These are phyloP conservation scores for Drosophila colorata DNA, from an alignment of 2,888 invertebrate genomes.

Conservation along the genomic window DNA sequence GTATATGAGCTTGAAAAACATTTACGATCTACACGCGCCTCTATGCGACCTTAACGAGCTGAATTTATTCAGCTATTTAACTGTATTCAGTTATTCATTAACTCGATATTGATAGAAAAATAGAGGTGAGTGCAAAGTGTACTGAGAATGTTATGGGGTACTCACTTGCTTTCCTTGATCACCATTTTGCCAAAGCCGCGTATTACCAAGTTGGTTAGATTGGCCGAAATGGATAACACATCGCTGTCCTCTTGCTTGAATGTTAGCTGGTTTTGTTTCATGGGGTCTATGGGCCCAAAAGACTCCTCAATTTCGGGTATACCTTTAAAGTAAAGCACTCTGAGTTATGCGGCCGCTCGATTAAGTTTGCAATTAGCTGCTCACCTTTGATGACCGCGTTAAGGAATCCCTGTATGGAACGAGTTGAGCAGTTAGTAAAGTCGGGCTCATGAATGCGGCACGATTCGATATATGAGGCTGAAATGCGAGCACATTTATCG, in stretches of 20 bases:
- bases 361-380: slow-evolving; percentile 11
- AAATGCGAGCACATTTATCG: slow-evolving; percentile 71
- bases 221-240: slow-evolving; percentile 88
- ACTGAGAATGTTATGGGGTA: slow-evolving; percentile 40
- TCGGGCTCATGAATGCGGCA: slow-evolving; percentile 88
- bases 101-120: background rate
- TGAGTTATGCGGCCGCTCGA: slow-evolving; percentile 6
- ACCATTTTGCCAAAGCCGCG: slow-evolving; percentile 88
- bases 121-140: slow-evolving; percentile 1
- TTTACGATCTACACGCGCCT: background rate
- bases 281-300: slow-evolving; percentile 89
- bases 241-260: slow-evolving; percentile 90
- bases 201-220: slow-evolving; percentile 88
- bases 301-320: slow-evolving; percentile 82
- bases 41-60: slow-evolving; percentile 5
- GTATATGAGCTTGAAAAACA: background rate
- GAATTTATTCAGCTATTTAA: slow-evolving; percentile 1
- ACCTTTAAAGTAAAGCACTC: slow-evolving; percentile 22
- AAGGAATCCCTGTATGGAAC: slow-evolving; percentile 86
- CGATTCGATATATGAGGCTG: slow-evolving; percentile 89
- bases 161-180: slow-evolving; percentile 88
- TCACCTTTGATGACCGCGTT: slow-evolving; percentile 86
- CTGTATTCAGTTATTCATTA: slow-evolving; percentile 4
- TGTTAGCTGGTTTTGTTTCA: slow-evolving; percentile 88
- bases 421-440: slow-evolving; percentile 89